A percentile compares a stretch with the other conserved stretches of the same genome.
These are phyloP conservation scores for Drosophila kanekoi DNA, from an alignment of 2,888 invertebrate species.

Conservation along the genomic window DNA sequence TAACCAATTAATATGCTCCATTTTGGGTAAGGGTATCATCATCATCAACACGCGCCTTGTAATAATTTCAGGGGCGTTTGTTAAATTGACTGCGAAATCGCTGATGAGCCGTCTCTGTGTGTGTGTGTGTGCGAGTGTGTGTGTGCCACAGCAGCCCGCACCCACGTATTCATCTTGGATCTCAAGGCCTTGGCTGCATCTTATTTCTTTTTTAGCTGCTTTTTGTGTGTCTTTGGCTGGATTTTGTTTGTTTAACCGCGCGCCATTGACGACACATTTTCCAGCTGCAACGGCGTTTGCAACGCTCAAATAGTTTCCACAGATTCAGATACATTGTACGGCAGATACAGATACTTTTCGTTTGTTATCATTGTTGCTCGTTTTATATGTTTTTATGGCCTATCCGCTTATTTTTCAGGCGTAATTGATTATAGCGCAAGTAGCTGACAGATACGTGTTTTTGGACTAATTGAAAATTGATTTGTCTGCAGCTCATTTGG, in stretches of 20 bases:
- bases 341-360: constrained; percentile 2
- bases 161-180: neutral
- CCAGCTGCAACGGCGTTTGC: constrained; percentile 34
- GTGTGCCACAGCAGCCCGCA: neutral
- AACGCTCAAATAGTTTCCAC: constrained; percentile 17
- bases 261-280: constrained; percentile 67
- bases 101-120: constrained; percentile 19
- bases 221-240: constrained; percentile 21
- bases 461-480: constrained; percentile 33
- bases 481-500: neutral
- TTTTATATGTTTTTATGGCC: constrained; percentile 8
- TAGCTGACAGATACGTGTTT: constrained; percentile 52
- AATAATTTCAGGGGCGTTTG: constrained; percentile 67
- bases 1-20: constrained; percentile 67
- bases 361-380: constrained; percentile 18
- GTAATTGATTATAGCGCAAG: constrained; percentile 23
- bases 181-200: constrained; percentile 47
- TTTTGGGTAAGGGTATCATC: constrained; percentile 18
- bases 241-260: constrained; percentile 67
- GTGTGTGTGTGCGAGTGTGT: neutral
- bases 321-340: neutral
- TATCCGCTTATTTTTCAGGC: constrained; percentile 17
- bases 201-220: constrained; percentile 29
- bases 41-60: constrained; percentile 43
- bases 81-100: constrained; percentile 76